Evolutionary conservation across 2,888 invertebrate genomes (phyloP), one percentile per base, ranked within the genome.

Genomic region (Ceratothoa steindachneri): DNA sequence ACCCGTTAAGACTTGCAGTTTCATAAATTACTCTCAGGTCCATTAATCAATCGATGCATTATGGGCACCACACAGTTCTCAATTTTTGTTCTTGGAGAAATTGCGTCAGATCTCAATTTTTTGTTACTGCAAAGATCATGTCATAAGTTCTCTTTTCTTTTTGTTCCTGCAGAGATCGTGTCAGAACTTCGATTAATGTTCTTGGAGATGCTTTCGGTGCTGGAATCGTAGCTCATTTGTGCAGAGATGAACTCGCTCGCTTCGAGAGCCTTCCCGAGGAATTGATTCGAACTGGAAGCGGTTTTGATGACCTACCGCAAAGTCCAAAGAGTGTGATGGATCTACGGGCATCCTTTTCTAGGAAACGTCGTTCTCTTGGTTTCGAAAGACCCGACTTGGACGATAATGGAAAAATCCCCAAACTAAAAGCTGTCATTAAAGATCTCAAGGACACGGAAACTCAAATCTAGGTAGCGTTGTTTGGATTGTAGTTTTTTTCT

Each of bases 201-300:
- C 90, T 96, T 85, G 97, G 97, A 82, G 97, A 98, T 84, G 93
- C 95, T 12, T 86, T 97, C 75, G 97, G 97, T 55, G 95, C 97
- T 64, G 93, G 93, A 74, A 90, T 98, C 71, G 95, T 98, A 30
- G 90, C 93, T 82, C 89, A 92, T 81, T 87, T 95, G 80, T 93
- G 93, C 74, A 89, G 89, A 82, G 88, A 89, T 12, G 94, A 95
- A 82, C 85, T 91, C 75, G 86, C 85, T 24, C 81, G 83, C 51
- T 79, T 86, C 80, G 60, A 73, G 28, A 31, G 19, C 51, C 41
- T 55, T 22, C 66, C 41, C 9, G 72, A 72, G 69, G 77, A 77
- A 27, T 70, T 74, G 74, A 68, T 74, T 72, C 69, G 31, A 28
- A 22, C 24, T 2, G 74, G 72, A 52, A 31, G 74, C 27, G 65